These are phyloP conservation scores for Pao palembangensis DNA, from an alignment of 2,113 vertebrate genomes.

Conservation along the genomic window DNA sequence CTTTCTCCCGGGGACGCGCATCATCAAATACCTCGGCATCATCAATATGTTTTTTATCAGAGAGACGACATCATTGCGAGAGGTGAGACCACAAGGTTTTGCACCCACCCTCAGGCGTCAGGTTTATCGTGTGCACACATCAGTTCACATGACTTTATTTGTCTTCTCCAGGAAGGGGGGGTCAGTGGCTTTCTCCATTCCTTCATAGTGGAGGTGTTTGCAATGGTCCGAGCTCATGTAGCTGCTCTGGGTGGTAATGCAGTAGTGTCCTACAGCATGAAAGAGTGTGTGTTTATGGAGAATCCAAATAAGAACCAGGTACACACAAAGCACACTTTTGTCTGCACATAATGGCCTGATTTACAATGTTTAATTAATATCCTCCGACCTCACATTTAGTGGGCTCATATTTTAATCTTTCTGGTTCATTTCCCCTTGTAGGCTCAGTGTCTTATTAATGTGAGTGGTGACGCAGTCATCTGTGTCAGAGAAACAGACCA, in stretches of 20 bases:
- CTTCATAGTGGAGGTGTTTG: constrained; percentile 96
- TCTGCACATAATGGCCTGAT: no score
- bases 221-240: constrained; percentile 95
- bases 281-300: constrained; percentile 98
- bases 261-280: constrained; percentile 97
- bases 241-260: constrained; percentile 95
- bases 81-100: constrained; percentile 72
- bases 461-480: constrained; percentile 93
- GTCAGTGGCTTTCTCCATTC: constrained; percentile 96
- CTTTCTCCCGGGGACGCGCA: constrained; percentile 91
- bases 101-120: background rate
- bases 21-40: constrained; percentile 96
- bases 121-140: background rate
- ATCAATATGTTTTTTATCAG: constrained; percentile 99
- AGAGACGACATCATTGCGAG: constrained; percentile 94
- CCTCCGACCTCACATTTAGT: background rate
- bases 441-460: constrained; percentile 98
- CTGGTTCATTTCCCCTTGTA: constrained; percentile 40
- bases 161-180: constrained; percentile 84
- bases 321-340: constrained; percentile 5
- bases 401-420: no score
- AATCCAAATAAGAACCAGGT: constrained; percentile 99
- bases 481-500: constrained; percentile 86
- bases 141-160: background rate
- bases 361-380: no score